phyloP scores from a whole-genome alignment of 2,797 vertebrate genomes.

The Knipowitschia caucasica region DNA sequence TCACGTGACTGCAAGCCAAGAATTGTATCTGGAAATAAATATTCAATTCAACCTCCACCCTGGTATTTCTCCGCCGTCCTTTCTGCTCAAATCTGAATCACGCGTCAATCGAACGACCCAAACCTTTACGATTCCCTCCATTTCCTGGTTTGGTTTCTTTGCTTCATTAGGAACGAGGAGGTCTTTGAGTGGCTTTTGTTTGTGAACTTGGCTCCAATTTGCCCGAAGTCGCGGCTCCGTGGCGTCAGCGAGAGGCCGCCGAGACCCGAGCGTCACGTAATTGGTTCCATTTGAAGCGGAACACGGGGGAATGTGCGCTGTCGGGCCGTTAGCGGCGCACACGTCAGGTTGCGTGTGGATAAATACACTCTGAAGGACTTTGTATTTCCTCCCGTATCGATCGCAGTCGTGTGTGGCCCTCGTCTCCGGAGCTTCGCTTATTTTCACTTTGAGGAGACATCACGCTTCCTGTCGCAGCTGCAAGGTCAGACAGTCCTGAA shows the following conservation, averaged over 20 bases:
- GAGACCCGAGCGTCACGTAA: conserved; percentile 52
- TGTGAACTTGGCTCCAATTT: neutral
- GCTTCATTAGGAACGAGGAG: neutral
- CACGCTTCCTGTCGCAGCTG: conserved; percentile 9
- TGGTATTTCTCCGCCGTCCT: too few relatives aligned
- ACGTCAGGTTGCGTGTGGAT: conserved; percentile 58
- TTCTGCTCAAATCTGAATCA: too few relatives aligned
- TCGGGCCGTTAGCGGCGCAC: conserved; percentile 56
- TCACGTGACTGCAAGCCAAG: too few relatives aligned
- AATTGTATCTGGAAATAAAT: too few relatives aligned
- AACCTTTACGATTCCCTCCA: neutral
- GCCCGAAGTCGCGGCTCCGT: conserved; percentile 17
- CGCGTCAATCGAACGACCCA: too few relatives aligned
- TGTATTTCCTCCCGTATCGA: conserved; percentile 64
- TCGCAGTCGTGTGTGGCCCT: conserved; percentile 28
- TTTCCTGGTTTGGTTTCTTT: neutral
- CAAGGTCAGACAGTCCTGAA: neutral
- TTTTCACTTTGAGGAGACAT: conserved; percentile 43
- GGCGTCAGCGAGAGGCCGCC: conserved; percentile 19
- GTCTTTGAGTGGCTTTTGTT: neutral
- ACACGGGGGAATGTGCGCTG: conserved; percentile 45
- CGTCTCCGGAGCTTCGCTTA: conserved; percentile 32
- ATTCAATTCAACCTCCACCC: too few relatives aligned
- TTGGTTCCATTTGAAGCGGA: conserved; percentile 59
- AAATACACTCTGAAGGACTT: conserved; percentile 58